Evolutionary conservation across 2,888 invertebrate species (phyloP).

Genomic region (Tethea ocularis): DNA sequence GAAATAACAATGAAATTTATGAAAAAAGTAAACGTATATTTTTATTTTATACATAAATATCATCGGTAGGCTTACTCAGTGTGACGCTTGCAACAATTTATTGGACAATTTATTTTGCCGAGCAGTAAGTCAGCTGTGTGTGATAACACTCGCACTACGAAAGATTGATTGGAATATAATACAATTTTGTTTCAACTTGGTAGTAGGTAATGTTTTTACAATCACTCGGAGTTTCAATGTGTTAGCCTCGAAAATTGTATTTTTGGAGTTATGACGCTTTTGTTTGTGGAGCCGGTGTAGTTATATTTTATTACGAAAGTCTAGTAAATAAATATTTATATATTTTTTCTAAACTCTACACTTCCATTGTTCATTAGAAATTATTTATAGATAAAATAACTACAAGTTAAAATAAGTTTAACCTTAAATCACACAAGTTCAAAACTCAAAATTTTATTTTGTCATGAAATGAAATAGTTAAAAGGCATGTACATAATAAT

Average conservation of each 20-base stretch:
- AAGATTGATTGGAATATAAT: slow-evolving; percentile 49
- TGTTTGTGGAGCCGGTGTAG: not conserved
- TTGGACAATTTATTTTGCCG: slow-evolving; percentile 50
- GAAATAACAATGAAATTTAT: slow-evolving; percentile 6
- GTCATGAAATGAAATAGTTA: too few species aligned
- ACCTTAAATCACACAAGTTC: too few species aligned
- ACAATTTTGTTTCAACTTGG: slow-evolving; percentile 32
- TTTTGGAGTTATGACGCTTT: not conserved
- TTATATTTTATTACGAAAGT: not conserved
- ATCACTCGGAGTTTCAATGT: not conserved
- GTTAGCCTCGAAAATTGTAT: not conserved
- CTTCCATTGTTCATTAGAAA: too few species aligned
- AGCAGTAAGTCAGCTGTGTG: slow-evolving; percentile 55
- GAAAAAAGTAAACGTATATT: slow-evolving; percentile 16
- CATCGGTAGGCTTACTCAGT: slow-evolving; percentile 24
- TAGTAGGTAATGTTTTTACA: not conserved
- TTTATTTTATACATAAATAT: slow-evolving; percentile 27
- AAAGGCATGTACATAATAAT: too few species aligned
- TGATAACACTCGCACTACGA: slow-evolving; percentile 45
- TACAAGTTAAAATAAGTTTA: too few species aligned
- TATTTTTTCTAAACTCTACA: too few species aligned
- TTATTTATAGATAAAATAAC: too few species aligned
- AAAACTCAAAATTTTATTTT: too few species aligned
- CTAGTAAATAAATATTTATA: too few species aligned
- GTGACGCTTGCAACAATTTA: slow-evolving; percentile 53